These are phyloP conservation scores for Atherinosoma microstoma DNA, from an alignment of 2,797 vertebrate genomes.

Conservation along the genomic window DNA sequence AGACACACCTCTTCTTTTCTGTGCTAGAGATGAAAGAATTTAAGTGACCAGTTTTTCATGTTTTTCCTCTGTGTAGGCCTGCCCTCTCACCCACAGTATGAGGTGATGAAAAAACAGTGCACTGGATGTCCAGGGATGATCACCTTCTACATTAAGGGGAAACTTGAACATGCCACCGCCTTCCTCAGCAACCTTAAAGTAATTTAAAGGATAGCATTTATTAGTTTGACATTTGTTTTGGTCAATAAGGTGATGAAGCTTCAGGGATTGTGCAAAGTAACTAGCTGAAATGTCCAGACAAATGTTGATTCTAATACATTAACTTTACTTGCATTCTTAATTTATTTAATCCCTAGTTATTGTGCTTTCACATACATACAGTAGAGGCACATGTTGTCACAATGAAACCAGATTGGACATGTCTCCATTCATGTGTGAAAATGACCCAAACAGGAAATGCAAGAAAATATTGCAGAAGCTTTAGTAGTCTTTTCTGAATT, in stretches of 20 bases:
- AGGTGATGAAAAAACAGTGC: constrained; percentile 89
- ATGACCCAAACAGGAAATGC: background rate
- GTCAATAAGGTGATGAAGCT: background rate
- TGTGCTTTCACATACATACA: background rate
- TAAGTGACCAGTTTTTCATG: background rate
- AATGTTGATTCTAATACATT: background rate
- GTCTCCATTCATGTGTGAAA: constrained; percentile 4
- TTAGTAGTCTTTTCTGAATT: background rate
- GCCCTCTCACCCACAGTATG: constrained; percentile 90
- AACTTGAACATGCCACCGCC: constrained; percentile 80
- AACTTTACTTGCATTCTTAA: background rate
- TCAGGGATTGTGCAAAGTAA: too few species aligned
- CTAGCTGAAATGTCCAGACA: background rate
- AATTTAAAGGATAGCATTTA: constrained; percentile 32
- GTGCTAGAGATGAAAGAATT: background rate
- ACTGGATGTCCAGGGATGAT: constrained; percentile 92
- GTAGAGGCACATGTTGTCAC: background rate
- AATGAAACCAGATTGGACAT: background rate
- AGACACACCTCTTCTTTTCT: background rate
- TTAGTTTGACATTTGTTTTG: background rate
- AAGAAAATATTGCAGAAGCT: background rate
- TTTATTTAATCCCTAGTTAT: background rate
- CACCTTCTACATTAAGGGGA: constrained; percentile 91
- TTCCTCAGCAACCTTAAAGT: constrained; percentile 94
- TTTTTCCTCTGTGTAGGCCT: constrained; percentile 81